phyloP scores from a whole-genome alignment of 2,113 vertebrate species.

The Heterocephalus glaber region DNA sequence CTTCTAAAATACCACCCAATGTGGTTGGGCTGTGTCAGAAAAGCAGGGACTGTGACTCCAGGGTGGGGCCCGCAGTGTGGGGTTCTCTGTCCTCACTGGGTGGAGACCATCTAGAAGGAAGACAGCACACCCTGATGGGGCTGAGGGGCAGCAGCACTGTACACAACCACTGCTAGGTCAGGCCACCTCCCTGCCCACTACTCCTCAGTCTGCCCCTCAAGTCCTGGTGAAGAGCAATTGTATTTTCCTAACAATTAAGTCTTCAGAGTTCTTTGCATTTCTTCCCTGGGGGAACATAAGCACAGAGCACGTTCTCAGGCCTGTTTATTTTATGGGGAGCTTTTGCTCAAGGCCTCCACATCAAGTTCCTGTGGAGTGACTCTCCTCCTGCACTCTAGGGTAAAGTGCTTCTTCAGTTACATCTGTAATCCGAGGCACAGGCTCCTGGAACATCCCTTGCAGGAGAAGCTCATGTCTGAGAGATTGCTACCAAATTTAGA shows the following conservation, averaged over 20 bases:
- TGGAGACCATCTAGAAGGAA: background rate
- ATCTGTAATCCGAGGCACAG: background rate
- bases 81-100: background rate
- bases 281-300: background rate
- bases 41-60: background rate
- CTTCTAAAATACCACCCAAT: background rate
- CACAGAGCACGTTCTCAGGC: background rate
- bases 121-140: background rate
- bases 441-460: background rate
- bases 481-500: background rate
- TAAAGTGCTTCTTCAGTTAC: conserved; percentile 15
- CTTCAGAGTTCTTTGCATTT: background rate
- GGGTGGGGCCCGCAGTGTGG: too few relatives aligned
- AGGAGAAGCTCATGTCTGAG: background rate
- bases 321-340: conserved; percentile 5
- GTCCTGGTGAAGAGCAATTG: background rate
- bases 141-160: background rate
- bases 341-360: background rate
- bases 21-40: background rate
- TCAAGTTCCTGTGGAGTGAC: background rate
- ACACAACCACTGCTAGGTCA: background rate
- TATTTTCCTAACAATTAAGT: background rate
- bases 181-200: too few relatives aligned
- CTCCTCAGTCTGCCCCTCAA: background rate
- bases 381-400: background rate